Base-by-base conservation (phyloP, 2,113 vertebrate genomes). In the Psephotus haematonotus region DNA sequence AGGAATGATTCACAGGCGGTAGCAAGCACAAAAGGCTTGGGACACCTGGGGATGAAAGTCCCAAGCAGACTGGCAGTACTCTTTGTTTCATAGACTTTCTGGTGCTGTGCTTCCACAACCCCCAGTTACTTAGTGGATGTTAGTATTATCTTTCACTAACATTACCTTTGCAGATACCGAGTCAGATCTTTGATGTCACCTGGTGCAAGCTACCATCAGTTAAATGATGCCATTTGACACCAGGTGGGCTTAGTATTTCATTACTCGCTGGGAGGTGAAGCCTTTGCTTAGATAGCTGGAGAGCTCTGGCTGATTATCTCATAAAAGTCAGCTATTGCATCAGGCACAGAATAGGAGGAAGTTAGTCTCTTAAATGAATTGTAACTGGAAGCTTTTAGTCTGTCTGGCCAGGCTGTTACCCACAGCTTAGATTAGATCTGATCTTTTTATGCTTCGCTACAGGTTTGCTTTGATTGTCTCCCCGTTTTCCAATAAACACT, bases 381-480 rank as follows among this genome's bases (percentile, higher is more conserved):
- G 44, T 59, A 82, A 85, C 52, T 91, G 83, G 65, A 91, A 84
- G 52, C 43, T 92, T 93, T 92, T 86, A 86, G 43, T 78, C 72
- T 88, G 31, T 82, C 90, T 91, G 89, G 57, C 55, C 31, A 60
- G 69, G 47, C 86, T 89, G 70, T 74, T 87, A 93, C 57, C 83
- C 95, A 77, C 78, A 63, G 31, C 74, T 93, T n/a, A 93, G 92
- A 91, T 81, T 92, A 93, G 88, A 85, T 65, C n/a, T 84, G 81
- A 76, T 91, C 65, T 82, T 91, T 94, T 82, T 67, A 59, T 74
- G 70, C 49, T 91, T 96, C 70, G 67, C 74, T 72, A 55, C 86
- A 94, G 81, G 81, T 94, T 92, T 91, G 37, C 78, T 92, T 90
- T 69, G 77, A 84, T 79, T 92, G 65, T 92, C 69, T 91, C 69